Evolutionary conservation across 2,888 invertebrate species (phyloP).

Genomic region (Xestoiulus laeticollis): DNA sequence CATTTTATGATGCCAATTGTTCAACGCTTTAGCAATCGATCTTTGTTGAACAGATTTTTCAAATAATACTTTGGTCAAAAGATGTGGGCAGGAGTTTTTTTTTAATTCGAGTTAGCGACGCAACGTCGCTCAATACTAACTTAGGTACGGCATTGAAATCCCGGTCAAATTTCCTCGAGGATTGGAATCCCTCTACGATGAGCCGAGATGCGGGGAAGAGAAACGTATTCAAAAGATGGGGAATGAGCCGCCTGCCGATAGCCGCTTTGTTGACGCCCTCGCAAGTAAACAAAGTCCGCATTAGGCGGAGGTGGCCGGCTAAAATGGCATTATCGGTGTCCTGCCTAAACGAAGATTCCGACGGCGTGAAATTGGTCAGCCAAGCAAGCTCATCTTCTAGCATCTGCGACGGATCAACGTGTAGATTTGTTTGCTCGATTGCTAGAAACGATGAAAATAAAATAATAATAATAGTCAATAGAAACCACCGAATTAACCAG

Average conservation of each 20-base stretch:
- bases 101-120: no score
- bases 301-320: conserved; percentile 66
- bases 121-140: no score
- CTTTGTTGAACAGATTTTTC: no score
- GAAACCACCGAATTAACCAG: not conserved
- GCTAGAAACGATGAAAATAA: conserved; percentile 52
- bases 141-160: conserved; percentile 53
- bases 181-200: conserved; percentile 60
- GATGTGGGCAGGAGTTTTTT: no score
- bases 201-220: conserved; percentile 66
- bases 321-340: conserved; percentile 65
- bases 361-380: conserved; percentile 65
- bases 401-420: conserved; percentile 63
- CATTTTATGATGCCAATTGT: not conserved
- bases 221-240: conserved; percentile 65
- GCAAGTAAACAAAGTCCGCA: conserved; percentile 65
- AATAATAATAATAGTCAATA: not conserved
- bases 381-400: conserved; percentile 66
- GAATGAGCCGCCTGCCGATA: conserved; percentile 60
- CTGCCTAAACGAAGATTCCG: conserved; percentile 59
- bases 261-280: conserved; percentile 63
- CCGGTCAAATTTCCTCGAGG: conserved; percentile 39
- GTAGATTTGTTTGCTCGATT: conserved; percentile 62
- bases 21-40: no score
- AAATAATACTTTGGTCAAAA: no score